Evolutionary conservation across 2,113 vertebrate genomes (phyloP).

Genomic region (Climacteris rufus): DNA sequence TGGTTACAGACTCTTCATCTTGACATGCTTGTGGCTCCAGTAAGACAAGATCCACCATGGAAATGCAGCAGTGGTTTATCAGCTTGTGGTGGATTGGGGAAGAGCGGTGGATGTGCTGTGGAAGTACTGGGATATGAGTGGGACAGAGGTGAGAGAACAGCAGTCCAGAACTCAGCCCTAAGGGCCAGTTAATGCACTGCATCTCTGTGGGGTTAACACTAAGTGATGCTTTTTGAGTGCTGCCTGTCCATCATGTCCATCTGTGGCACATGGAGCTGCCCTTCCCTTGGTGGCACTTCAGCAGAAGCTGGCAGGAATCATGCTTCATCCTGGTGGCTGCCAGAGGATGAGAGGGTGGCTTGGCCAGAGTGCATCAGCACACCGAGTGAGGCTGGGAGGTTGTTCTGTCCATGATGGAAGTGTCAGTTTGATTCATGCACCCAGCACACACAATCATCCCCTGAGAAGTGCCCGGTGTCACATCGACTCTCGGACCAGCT

Average conservation of each 20-base stretch:
- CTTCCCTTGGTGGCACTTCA: background rate
- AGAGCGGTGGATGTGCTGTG: accelerated
- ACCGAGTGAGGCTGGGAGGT: background rate
- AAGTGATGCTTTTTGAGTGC: background rate
- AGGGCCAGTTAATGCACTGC: background rate
- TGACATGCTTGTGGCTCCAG: background rate
- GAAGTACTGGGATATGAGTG: background rate
- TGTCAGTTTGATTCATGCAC: background rate
- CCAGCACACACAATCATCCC: background rate
- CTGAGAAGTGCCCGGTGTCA: background rate
- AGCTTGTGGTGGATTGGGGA: background rate
- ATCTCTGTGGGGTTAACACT: background rate
- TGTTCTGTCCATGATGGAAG: background rate
- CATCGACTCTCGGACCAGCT: accelerated
- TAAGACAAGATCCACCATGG: background rate
- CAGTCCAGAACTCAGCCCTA: background rate
- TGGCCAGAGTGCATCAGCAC: accelerated
- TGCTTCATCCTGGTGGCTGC: background rate
- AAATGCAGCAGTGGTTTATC: background rate
- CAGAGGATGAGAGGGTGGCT: background rate
- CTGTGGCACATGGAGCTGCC: too few relatives aligned
- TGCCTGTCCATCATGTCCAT: too few relatives aligned
- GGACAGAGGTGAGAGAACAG: background rate
- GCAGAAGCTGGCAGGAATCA: background rate
- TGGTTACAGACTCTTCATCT: background rate